Evolutionary conservation across 1,140 invertebrate genomes (phyloP), one percentile per base, ranked within the genome.

Genomic region (Macrobrachium nipponense): DNA sequence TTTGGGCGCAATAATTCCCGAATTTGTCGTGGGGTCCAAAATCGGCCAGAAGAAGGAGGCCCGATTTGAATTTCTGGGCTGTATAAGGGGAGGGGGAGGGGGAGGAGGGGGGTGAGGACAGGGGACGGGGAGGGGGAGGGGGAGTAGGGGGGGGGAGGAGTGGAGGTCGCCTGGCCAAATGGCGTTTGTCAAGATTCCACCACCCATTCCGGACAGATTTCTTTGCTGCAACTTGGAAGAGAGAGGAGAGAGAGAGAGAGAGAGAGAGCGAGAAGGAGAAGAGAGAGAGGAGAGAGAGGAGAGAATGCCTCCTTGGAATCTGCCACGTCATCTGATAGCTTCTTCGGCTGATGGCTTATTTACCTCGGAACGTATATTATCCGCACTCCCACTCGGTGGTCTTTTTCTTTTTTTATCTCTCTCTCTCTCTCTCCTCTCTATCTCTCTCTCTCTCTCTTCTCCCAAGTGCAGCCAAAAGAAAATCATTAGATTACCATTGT

Each of bases 371-470:
- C 51, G 51, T 12, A 51, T 51, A 51, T 51, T 51, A 51, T 51
- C 51, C 5, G 51, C n/a, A 8, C 51, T 51, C 51, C 51, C 51
- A 51, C 51, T 51, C 51, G n/a, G n/a, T n/a, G n/a, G n/a, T 36
- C 17, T 14, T 17, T 36, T 4, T 36, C 27, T 36, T 4, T 36
- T 4, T 36, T 4, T 36, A 2, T 36, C 27, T 36, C 27, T 36
- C 27, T 36, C 64, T 66, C 64, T 66, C 64, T 66, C 64, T 66
- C 64, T 66, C 64, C 14, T 12, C 64, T 66, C 64, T 66, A 5
- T 66, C 64, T 66, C 64, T 14, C 12, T 4, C 27, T 36, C 27
- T 4, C 4, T 4, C 27, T 36, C 27, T 4, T 36, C 27, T 4
- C 4, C 27, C 27, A n/a, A n/a, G n/a, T n/a, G n/a, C n/a, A n/a